Conservation (phyloP, 2,888 invertebrate genomes). For the Campopleginae sp. region DNA sequence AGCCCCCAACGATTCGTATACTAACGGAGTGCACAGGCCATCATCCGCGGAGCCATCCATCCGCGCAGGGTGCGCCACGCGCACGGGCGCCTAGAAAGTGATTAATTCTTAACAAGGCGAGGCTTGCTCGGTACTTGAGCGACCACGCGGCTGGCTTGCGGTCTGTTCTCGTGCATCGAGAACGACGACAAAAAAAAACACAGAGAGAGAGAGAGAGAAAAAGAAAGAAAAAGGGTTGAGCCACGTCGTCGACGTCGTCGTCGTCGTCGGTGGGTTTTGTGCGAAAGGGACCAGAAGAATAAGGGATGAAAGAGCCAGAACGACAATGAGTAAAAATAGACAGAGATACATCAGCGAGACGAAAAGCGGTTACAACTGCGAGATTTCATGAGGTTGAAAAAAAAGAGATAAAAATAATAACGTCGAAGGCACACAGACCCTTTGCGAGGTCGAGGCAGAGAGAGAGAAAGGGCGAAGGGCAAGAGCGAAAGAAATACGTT, state of each 20-base stretch:
- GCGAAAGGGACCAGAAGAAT: slow-evolving; percentile 49
- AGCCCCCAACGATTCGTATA: slow-evolving; percentile 43
- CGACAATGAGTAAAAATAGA: slow-evolving; percentile 35
- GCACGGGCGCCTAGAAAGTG: slow-evolving; percentile 74
- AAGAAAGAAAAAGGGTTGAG: slow-evolving; percentile 35
- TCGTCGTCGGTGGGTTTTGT: slow-evolving; percentile 45
- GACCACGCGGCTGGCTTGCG: slow-evolving; percentile 70
- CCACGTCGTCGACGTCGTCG: slow-evolving; percentile 45
- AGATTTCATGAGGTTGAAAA: slow-evolving; percentile 53
- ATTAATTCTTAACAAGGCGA: slow-evolving; percentile 78
- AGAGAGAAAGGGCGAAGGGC: neutral
- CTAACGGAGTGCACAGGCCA: slow-evolving; percentile 40
- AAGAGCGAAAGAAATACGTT: slow-evolving; percentile 35
- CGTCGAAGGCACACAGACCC: neutral
- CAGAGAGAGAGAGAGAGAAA: slow-evolving; percentile 14
- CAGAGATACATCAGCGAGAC: slow-evolving; percentile 3
- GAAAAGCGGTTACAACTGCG: slow-evolving; percentile 41
- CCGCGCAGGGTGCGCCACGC: slow-evolving; percentile 57
- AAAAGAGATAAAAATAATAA: slow-evolving; percentile 34
- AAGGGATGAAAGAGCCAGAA: slow-evolving; percentile 50
- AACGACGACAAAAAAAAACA: slow-evolving; percentile 47
- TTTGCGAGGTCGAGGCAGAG: neutral
- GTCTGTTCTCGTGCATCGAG: slow-evolving; percentile 58
- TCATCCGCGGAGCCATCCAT: slow-evolving; percentile 39
- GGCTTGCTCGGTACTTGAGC: slow-evolving; percentile 74